Percentiles rank a stretch among this genome's conserved stretches.
These are phyloP conservation scores for Pocota personata DNA, from an alignment of 2,888 invertebrate species.

Conservation along the genomic window DNA sequence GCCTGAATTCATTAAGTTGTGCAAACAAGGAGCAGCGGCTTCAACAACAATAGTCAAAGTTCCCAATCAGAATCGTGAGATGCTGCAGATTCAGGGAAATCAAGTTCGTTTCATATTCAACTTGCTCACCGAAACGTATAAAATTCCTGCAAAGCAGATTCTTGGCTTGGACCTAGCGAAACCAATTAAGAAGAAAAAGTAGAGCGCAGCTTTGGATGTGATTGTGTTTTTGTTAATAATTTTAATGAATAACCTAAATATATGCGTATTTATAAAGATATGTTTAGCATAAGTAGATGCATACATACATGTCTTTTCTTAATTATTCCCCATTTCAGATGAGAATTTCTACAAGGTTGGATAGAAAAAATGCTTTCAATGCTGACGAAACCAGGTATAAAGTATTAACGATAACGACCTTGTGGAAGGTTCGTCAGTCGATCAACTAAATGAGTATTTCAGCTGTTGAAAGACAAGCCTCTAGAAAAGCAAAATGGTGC, in stretches of 20 bases:
- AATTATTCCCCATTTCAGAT: background rate
- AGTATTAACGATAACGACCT: too few species aligned
- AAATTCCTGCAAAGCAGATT: slow-evolving; percentile 81
- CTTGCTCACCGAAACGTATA: slow-evolving; percentile 82
- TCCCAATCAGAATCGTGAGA: slow-evolving; percentile 88
- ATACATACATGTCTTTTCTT: background rate
- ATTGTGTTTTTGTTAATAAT: slow-evolving; percentile 1
- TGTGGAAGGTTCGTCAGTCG: too few species aligned
- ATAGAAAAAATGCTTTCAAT: too few species aligned
- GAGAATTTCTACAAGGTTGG: too few species aligned
- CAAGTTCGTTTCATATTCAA: slow-evolving; percentile 86
- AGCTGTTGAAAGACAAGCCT: too few species aligned
- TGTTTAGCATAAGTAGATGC: background rate
- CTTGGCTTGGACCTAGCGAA: slow-evolving; percentile 81
- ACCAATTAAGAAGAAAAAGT: slow-evolving; percentile 80
- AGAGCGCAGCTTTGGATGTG: background rate
- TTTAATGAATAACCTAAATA: background rate
- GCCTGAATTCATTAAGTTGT: slow-evolving; percentile 90
- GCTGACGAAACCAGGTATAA: too few species aligned
- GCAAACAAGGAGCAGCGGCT: slow-evolving; percentile 94
- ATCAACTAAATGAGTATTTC: too few species aligned
- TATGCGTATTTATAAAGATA: background rate
- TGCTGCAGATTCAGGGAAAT: slow-evolving; percentile 95
- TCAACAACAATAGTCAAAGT: slow-evolving; percentile 91
- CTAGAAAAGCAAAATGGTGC: too few species aligned